These are phyloP conservation scores for Drosophila tropicalis DNA, from an alignment of 1,140 invertebrate genomes.

Conservation along the genomic window DNA sequence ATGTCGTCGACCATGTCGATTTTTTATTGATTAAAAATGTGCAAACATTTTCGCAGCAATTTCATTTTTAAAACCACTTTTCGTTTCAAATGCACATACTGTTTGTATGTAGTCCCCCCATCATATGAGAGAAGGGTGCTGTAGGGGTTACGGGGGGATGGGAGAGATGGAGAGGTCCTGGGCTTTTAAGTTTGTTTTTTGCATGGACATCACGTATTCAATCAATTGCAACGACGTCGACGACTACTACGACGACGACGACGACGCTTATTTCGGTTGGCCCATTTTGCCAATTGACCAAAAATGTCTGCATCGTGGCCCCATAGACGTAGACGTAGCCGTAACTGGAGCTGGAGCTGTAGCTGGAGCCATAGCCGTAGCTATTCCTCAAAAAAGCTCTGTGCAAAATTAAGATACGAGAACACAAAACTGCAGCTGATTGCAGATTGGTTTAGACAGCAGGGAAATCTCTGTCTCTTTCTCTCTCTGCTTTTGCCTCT, in stretches of 20 bases:
- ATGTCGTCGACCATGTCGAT: slow-evolving; percentile 13
- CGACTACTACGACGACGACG: slow-evolving; percentile 23
- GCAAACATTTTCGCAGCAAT: slow-evolving; percentile 78
- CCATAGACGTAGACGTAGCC: slow-evolving; percentile 5
- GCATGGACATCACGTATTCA: slow-evolving; percentile 80
- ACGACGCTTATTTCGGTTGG: slow-evolving; percentile 71
- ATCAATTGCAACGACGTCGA: slow-evolving; percentile 76
- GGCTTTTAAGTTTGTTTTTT: slow-evolving; percentile 80
- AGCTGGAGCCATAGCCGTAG: not conserved
- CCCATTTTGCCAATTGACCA: slow-evolving; percentile 74
- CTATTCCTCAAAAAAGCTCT: slow-evolving; percentile 24
- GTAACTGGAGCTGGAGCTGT: not conserved
- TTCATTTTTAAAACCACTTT: slow-evolving; percentile 79
- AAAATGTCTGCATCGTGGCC: slow-evolving; percentile 66
- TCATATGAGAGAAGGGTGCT: not conserved
- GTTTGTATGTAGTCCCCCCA: not conserved
- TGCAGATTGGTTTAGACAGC: slow-evolving; percentile 73
- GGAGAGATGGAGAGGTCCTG: not conserved
- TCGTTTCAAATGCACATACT: slow-evolving; percentile 60
- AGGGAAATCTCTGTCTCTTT: slow-evolving; percentile 23
- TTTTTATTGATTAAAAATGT: slow-evolving; percentile 80
- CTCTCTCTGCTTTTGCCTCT: too few species aligned
- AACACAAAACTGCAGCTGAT: slow-evolving; percentile 68
- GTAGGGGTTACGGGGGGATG: not conserved
- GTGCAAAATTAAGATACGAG: slow-evolving; percentile 73